Conservation (phyloP, 2,888 invertebrate species). For the Lamellibrachia satsuma region DNA sequence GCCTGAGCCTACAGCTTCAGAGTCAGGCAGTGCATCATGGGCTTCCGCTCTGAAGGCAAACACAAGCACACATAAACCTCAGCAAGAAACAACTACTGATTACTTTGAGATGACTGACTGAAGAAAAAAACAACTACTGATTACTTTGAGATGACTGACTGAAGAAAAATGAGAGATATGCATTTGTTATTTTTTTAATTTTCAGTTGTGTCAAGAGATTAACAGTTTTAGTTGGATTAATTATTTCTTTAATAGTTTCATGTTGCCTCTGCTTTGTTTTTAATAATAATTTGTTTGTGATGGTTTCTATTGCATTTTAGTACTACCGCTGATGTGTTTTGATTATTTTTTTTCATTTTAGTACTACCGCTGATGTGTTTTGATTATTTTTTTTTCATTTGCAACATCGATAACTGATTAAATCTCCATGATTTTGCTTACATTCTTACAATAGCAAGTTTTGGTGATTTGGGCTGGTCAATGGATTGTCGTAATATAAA, state of each 20-base stretch:
- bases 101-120: slow-evolving; percentile 53
- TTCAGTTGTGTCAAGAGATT: neutral
- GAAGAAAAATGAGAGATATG: slow-evolving; percentile 26
- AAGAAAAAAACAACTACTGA: slow-evolving; percentile 42
- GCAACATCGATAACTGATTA: neutral
- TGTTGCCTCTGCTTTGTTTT: neutral
- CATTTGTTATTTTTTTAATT: neutral
- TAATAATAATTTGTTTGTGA: neutral
- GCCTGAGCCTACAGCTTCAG: neutral
- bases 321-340: neutral
- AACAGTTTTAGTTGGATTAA: neutral
- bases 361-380: neutral
- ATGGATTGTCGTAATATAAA: too few relatives aligned
- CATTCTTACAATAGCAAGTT: neutral
- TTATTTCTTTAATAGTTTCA: neutral
- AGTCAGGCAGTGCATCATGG: neutral
- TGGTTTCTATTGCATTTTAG: neutral
- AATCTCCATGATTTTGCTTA: neutral
- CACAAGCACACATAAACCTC: slow-evolving; percentile 8
- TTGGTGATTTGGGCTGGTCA: neutral
- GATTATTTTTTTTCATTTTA: neutral
- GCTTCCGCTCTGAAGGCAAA: neutral
- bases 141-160: slow-evolving; percentile 40
- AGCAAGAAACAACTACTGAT: slow-evolving; percentile 47
- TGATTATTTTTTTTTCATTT: neutral